Evolutionary conservation across 1,140 invertebrate species (phyloP).

Genomic region (Rhizoglyphus robini): DNA sequence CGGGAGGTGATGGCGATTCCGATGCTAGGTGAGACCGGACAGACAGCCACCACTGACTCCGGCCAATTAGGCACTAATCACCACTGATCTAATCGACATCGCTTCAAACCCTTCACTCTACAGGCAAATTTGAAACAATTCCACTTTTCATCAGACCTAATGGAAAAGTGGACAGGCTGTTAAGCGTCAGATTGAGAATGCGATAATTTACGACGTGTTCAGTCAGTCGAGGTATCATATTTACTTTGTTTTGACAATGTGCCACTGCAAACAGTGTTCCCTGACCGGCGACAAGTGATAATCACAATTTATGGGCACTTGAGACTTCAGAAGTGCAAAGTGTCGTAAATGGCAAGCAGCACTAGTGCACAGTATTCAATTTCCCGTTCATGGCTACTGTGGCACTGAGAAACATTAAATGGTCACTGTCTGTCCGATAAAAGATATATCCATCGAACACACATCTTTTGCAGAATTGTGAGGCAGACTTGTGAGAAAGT

Average conservation of each 20-base stretch:
- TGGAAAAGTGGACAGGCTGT: no score
- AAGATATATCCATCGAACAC: no score
- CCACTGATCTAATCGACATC: background rate
- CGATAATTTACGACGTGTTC: conserved; percentile 9
- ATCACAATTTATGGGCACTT: conserved; percentile 4
- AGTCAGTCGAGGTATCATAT: conserved; percentile 4
- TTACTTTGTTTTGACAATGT: conserved; percentile 8
- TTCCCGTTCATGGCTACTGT: background rate
- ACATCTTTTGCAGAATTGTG: background rate
- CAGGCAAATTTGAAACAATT: no score
- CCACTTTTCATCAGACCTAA: no score
- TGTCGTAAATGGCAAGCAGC: background rate
- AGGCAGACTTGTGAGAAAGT: background rate
- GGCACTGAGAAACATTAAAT: no score
- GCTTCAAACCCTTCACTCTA: background rate
- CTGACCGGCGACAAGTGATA: conserved; percentile 5
- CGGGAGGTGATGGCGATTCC: background rate
- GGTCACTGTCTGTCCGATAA: no score
- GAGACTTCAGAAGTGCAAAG: background rate
- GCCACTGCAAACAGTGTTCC: background rate
- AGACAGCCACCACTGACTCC: background rate
- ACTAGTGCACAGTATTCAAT: background rate
- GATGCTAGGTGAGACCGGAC: no score
- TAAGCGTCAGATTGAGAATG: background rate
- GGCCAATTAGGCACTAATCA: background rate